These are phyloP conservation scores for Hartigia nigra DNA, from an alignment of 2,888 invertebrate species.

Conservation along the genomic window DNA sequence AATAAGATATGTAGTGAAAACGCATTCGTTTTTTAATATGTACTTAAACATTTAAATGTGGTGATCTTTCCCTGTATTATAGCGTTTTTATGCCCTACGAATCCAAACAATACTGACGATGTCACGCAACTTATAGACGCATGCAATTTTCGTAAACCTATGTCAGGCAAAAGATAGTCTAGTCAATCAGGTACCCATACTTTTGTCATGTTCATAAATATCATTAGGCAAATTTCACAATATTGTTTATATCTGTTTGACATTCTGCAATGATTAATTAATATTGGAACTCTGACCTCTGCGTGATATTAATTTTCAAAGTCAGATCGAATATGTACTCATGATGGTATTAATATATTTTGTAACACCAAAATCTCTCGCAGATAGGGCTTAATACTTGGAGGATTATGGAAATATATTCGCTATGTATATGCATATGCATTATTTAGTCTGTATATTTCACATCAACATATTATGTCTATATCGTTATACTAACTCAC, in stretches of 20 bases:
- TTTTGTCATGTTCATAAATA: not conserved
- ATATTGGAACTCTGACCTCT: not conserved
- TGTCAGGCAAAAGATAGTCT: not conserved
- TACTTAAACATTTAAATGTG: not conserved
- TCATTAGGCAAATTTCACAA: not conserved
- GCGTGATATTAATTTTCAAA: not conserved
- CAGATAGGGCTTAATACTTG: not conserved
- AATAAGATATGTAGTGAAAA: not conserved
- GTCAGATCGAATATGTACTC: not conserved
- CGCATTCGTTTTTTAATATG: not conserved
- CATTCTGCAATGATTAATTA: not conserved
- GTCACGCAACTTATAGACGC: slow-evolving; percentile 22
- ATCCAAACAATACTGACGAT: slow-evolving; percentile 30
- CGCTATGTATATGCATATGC: not conserved
- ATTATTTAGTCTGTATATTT: no score
- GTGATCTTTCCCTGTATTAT: not conserved
- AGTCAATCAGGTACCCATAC: not conserved
- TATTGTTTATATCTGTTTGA: not conserved
- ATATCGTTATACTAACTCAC: not conserved
- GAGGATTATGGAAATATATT: not conserved
- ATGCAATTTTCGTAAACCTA: no score
- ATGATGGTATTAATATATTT: not conserved
- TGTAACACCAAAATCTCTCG: not conserved
- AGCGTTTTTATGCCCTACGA: slow-evolving; percentile 27
- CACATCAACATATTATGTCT: no score